Conservation (phyloP, 2,113 vertebrate species). For the Pseudorasbora parva region DNA sequence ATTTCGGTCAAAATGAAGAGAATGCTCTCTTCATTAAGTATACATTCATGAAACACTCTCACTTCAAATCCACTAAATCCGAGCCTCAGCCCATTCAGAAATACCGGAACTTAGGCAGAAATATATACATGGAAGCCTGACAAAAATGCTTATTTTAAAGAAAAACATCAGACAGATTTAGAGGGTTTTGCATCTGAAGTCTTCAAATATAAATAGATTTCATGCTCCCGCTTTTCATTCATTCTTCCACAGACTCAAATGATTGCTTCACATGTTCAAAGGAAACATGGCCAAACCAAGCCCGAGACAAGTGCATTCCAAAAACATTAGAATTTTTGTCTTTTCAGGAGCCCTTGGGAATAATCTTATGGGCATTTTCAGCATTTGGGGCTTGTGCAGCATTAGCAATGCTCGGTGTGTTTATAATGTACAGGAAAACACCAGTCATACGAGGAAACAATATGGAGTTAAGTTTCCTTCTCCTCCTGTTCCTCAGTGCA, state of each 20-base stretch:
- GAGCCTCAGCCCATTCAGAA: too few relatives aligned
- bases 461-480: constrained; percentile 65
- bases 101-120: too few relatives aligned
- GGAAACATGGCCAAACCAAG: constrained; percentile 72
- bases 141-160: too few relatives aligned
- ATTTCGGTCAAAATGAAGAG: too few relatives aligned
- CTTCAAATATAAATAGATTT: neutral
- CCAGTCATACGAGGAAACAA: constrained; percentile 67
- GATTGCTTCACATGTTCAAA: constrained; percentile 73
- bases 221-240: neutral
- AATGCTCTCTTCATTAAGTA: too few relatives aligned
- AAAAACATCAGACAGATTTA: too few relatives aligned
- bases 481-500: constrained; percentile 61
- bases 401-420: constrained; percentile 62
- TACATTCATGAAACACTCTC: too few relatives aligned
- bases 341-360: constrained; percentile 72
- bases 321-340: constrained; percentile 73
- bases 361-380: constrained; percentile 64
- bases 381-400: constrained; percentile 66
- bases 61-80: too few relatives aligned
- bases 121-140: too few relatives aligned
- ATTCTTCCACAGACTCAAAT: constrained; percentile 67
- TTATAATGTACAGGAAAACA: constrained; percentile 57
- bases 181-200: too few relatives aligned
- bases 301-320: constrained; percentile 69